Conservation (phyloP, 1,140 invertebrate species). For the Aphis craccivora region DNA sequence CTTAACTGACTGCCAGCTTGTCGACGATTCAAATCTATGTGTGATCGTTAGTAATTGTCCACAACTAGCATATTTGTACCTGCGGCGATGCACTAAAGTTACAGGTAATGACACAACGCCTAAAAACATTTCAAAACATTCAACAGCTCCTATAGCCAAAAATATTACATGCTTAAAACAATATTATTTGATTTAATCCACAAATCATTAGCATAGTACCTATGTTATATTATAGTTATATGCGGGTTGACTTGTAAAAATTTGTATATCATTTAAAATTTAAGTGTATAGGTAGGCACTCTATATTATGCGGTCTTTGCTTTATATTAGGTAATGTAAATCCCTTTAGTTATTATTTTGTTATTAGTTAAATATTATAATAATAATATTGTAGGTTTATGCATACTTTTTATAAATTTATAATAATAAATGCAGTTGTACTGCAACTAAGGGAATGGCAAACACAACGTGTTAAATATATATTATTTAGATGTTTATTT, state of each 20-base stretch:
- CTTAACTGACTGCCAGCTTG: constrained; percentile 83
- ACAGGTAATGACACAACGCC: constrained; percentile 69
- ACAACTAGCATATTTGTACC: constrained; percentile 85
- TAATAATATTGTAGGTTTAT: not conserved
- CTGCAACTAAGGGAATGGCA: not conserved
- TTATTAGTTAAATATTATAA: not conserved
- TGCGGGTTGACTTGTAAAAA: not conserved
- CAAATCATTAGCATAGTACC: not conserved
- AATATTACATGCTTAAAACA: not conserved
- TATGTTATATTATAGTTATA: not conserved
- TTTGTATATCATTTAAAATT: not conserved
- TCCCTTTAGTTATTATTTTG: not conserved
- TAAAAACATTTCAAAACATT: not conserved
- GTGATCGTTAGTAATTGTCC: constrained; percentile 85
- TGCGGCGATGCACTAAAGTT: constrained; percentile 84
- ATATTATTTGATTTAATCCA: not conserved
- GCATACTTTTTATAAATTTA: too few species aligned
- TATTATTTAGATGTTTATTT: not conserved
- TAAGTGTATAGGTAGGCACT: not conserved
- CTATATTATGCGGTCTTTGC: not conserved
- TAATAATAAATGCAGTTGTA: not conserved
- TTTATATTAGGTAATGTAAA: not conserved
- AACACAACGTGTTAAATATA: not conserved
- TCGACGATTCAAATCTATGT: constrained; percentile 83
- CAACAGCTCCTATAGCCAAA: not conserved